Percentiles rank a stretch among this genome's conserved stretches.
Conservation (phyloP, 2,797 vertebrate species). For the Fistularia commersonii region DNA sequence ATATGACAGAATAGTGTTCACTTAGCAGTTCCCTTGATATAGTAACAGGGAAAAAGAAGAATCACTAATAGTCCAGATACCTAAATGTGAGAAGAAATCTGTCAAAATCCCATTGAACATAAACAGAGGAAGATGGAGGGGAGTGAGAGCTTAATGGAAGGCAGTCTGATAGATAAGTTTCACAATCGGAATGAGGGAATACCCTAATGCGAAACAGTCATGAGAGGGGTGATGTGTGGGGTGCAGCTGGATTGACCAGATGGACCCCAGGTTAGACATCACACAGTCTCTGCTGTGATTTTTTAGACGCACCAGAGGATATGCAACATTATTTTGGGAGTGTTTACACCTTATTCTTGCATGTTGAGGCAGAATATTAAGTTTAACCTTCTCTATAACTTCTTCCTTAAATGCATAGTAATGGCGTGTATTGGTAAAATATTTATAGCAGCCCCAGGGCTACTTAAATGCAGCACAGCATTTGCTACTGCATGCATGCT, state of each 20-base stretch:
- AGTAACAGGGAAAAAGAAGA: conserved; percentile 8
- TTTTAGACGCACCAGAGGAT: neutral
- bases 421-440: conserved; percentile 41
- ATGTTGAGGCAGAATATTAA: conserved; percentile 4
- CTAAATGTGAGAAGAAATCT: conserved; percentile 33
- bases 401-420: conserved; percentile 25
- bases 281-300: too few species aligned
- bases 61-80: conserved; percentile 34
- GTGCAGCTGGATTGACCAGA: conserved; percentile 15
- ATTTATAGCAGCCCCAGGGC: conserved; percentile 47
- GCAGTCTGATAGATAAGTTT: conserved; percentile 61
- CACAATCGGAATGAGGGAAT: conserved; percentile 57
- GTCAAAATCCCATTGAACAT: conserved; percentile 23
- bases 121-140: conserved; percentile 20
- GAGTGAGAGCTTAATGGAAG: conserved; percentile 53
- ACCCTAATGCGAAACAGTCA: conserved; percentile 63
- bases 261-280: too few species aligned
- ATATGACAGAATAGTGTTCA: conserved; percentile 7
- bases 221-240: conserved; percentile 1
- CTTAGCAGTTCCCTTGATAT: neutral
- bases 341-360: conserved; percentile 13
- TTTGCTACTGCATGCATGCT: neutral
- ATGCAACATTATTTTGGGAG: conserved; percentile 20
- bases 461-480: conserved; percentile 17
- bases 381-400: too few species aligned